These are phyloP conservation scores for Rhodinocichla rosea DNA, from an alignment of 2,113 vertebrate species.

Conservation along the genomic window DNA sequence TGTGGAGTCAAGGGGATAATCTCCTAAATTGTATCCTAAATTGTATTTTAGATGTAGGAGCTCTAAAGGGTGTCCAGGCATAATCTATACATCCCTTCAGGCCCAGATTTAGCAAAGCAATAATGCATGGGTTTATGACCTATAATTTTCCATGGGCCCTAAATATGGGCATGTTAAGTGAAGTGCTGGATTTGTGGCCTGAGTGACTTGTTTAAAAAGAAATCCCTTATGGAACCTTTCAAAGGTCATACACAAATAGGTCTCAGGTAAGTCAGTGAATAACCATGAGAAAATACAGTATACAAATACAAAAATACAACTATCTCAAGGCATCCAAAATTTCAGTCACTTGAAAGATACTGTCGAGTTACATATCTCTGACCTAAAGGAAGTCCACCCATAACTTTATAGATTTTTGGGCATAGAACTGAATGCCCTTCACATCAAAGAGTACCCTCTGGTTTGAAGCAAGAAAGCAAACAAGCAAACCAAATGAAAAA, in stretches of 20 bases:
- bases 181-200: neutral
- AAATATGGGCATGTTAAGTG: neutral
- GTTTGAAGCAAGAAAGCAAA: neutral
- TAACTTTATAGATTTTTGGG: neutral
- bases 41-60: conserved; percentile 17
- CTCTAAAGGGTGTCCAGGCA: neutral
- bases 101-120: conserved; percentile 7
- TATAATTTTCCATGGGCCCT: conserved; percentile 5
- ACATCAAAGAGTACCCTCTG: conserved; percentile 16
- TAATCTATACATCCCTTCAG: conserved; percentile 39
- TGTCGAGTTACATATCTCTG: neutral
- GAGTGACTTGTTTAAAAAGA: neutral
- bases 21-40: conserved; percentile 12
- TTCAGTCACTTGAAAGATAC: neutral
- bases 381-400: neutral
- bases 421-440: neutral
- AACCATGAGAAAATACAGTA: neutral
- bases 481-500: conserved; percentile 12
- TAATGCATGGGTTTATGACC: neutral
- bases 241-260: neutral
- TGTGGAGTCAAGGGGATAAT: conserved; percentile 4
- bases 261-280: neutral
- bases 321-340: neutral
- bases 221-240: neutral
- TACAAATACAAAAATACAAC: neutral